phyloP scores from a whole-genome alignment of 2,888 invertebrate genomes.

The Hirtodrosophila alboralis region DNA sequence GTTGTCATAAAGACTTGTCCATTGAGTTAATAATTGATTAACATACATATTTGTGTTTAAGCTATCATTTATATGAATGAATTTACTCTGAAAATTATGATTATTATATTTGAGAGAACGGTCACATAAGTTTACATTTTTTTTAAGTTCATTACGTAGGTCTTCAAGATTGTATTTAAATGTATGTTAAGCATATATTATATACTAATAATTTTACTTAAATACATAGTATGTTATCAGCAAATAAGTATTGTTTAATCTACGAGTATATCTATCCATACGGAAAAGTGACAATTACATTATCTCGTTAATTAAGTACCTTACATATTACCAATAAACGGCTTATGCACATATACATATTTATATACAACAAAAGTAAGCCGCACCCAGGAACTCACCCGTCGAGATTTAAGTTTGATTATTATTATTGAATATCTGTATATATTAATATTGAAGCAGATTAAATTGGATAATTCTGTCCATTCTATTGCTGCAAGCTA shows the following conservation, averaged over 20 bases:
- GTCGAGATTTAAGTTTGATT: constrained; percentile 1
- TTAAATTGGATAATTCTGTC: constrained; percentile 3
- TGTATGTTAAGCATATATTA: constrained; percentile 11
- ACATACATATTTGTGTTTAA: too few relatives aligned
- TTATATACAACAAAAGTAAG: constrained; percentile 5
- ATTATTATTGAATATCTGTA: not conserved
- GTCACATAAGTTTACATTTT: constrained; percentile 8
- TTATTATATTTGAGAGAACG: constrained; percentile 4
- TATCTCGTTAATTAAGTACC: not conserved
- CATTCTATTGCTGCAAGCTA: too few relatives aligned
- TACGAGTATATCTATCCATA: not conserved
- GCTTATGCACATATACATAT: not conserved
- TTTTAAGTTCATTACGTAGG: not conserved
- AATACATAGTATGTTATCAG: constrained; percentile 6
- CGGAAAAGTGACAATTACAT: not conserved
- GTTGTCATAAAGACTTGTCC: not conserved
- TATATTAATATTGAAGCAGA: constrained; percentile 7
- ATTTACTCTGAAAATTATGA: not conserved
- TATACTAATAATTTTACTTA: constrained; percentile 19
- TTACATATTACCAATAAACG: not conserved
- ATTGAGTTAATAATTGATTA: too few relatives aligned
- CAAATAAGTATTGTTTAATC: constrained; percentile 1
- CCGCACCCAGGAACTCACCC: not conserved
- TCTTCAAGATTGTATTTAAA: constrained; percentile 9
- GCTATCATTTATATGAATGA: too few relatives aligned